phyloP scores from a whole-genome alignment of 2,113 vertebrate species.

The Odocoileus hemionus region DNA sequence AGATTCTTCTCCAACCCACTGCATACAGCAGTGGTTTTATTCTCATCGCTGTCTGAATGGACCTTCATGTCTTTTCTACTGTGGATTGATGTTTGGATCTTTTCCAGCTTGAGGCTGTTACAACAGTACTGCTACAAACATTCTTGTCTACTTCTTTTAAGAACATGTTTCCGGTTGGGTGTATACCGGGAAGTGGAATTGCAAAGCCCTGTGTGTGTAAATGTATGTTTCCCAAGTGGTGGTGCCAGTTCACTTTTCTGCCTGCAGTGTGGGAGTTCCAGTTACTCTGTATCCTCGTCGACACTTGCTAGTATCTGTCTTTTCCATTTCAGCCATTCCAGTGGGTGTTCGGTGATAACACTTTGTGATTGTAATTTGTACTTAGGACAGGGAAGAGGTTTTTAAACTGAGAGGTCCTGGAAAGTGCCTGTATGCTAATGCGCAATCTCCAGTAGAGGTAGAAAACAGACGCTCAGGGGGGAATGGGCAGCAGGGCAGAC shows the following conservation, averaged over 20 bases:
- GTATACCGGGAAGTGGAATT: not conserved
- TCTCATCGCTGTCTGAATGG: not conserved
- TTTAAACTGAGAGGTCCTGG: not conserved
- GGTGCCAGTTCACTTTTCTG: not conserved
- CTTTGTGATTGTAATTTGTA: not conserved
- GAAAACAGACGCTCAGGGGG: not conserved
- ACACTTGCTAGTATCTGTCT: not conserved
- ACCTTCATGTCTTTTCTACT: not conserved
- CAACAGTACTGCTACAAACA: not conserved
- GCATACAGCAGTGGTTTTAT: not conserved
- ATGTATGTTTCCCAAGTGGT: not conserved
- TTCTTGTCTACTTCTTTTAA: not conserved
- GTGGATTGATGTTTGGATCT: not conserved
- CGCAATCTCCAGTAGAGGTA: not conserved
- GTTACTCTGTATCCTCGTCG: not conserved
- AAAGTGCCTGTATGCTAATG: not conserved
- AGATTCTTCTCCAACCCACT: not conserved
- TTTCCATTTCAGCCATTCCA: not conserved
- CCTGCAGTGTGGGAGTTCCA: not conserved
- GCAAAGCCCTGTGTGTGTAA: not conserved
- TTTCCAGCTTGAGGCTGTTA: not conserved
- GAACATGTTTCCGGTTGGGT: not conserved
- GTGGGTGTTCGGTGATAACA: not conserved
- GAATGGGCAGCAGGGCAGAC: not conserved
- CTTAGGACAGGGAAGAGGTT: not conserved